Base-by-base conservation (phyloP, 1,140 invertebrate genomes). In the Aphelinus certus region DNA sequence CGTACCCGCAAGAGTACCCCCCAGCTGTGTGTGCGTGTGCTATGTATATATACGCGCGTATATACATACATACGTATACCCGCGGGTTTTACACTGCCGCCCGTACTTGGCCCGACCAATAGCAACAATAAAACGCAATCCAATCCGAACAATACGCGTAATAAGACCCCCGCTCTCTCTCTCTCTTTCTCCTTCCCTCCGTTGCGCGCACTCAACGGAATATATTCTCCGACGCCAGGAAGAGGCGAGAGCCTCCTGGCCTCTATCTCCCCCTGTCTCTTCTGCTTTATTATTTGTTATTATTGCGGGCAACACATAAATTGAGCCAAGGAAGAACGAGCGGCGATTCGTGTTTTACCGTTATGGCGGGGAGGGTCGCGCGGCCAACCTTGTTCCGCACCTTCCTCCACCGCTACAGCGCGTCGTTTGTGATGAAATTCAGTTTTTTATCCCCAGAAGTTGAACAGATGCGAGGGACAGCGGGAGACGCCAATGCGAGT, bases 201-300 rank as follows among this genome's bases (percentile, higher is more conserved):
- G 26, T 26, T 26, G 26, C 48, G 42, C 63, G 63, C 63, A 65
- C 63, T 65, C 47, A 7, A 49, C 51, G 64, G 49, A 53, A 66
- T 66, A 55, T 66, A 66, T 66, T 66, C 56, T 66, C 10, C 64
- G 49, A 49, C 61, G 48, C 26, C 26, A 26, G 26, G 26, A 26
- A 26, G 26, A 26, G 26, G n/a, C 48, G 2, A 9, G 62, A n/a
- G 57, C 26, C 56, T 26, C 26, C 26, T 26, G 26, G 26, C 26
- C 26, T 61, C 49, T 66, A 45, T 66, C 10, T 66, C 46, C 75
- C 64, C 10, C 26, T 3, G 7, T 1, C 63, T 61, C 5, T 7
- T 2, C 62, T 2, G 60, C 46, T 66, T 9, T 77, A 57, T 55
- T 64, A 71, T 60, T 75, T 65, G 60, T 65, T 48, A 58, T 71